Conservation (phyloP, 2,113 vertebrate genomes). For the Toxotes chatareus region DNA sequence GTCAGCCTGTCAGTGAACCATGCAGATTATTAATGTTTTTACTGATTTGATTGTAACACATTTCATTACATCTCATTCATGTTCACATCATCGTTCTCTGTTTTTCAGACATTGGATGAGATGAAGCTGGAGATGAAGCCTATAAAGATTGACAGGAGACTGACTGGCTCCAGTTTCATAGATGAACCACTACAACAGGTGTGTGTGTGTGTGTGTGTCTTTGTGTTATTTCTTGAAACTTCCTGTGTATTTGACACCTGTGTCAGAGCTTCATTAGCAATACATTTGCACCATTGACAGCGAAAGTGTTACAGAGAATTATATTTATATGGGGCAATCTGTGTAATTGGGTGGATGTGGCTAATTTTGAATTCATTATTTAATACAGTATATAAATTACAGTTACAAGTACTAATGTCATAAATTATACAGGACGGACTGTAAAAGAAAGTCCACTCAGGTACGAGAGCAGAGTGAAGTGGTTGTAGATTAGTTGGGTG, state of each 20-base stretch:
- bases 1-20: neutral
- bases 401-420: neutral
- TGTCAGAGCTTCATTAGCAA: neutral
- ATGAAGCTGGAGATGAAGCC: conserved; percentile 93
- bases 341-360: neutral
- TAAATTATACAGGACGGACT: neutral
- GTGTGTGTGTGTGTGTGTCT: conserved; percentile 19
- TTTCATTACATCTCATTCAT: neutral
- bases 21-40: neutral
- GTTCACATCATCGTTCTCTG: neutral
- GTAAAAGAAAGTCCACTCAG: neutral
- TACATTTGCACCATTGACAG: neutral
- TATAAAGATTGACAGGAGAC: conserved; percentile 96
- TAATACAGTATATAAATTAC: too few species aligned
- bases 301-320: neutral
- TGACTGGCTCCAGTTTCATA: conserved; percentile 97
- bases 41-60: neutral
- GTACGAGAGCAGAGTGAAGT: neutral
- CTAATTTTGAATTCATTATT: too few species aligned
- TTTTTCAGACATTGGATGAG: conserved; percentile 93
- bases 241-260: neutral
- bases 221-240: neutral
- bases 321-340: neutral
- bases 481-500: neutral
- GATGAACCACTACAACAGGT: conserved; percentile 99